Evolutionary conservation across 2,888 invertebrate species (phyloP), one percentile per base, ranked within the genome.

Genomic region (Ditula angustiorana): DNA sequence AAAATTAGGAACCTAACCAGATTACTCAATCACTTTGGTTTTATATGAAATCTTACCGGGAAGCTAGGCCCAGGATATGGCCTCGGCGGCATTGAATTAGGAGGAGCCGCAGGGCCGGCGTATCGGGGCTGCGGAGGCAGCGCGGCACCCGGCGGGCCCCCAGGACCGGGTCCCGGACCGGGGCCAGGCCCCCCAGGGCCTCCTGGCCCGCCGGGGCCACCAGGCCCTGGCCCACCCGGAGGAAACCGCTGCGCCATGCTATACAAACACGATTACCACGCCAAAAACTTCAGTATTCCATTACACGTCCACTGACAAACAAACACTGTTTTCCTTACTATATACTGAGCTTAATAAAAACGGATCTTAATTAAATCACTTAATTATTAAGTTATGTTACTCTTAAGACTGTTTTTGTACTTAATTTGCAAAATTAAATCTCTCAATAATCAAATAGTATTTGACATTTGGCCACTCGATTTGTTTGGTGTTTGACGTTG

Each of bases 1-100:
- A n/a, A n/a, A n/a, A n/a, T n/a, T n/a, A n/a, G n/a, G n/a, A n/a
- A n/a, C n/a, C n/a, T n/a, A n/a, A n/a, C n/a, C n/a, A n/a, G n/a
- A n/a, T n/a, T n/a, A n/a, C n/a, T n/a, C n/a, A n/a, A n/a, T n/a
- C n/a, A n/a, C n/a, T n/a, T n/a, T n/a, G n/a, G 30, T 4, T 11
- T 11, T 33, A 46, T 26, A 69, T 47, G 13, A 26, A 8, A 28
- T 80, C 94, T 94, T 93, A 97, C 97, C 78, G 96, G 95, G 87
- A 97, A 97, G 82, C 94, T 95, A 68, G 96, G 96, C 50, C 95
- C 95, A 8, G 96, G 94, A 83, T 96, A 96, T 52, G 95, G 96
- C 19, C 96, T 88, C 61, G 95, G 95, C 52, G 95, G 94, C 75
- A 95, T 94, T 23, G 95, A 95, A 57, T 94, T 94, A 21, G 95